A percentile compares a stretch with the other conserved stretches of the same genome.
These are phyloP conservation scores for Sphyrna mokarran DNA, from an alignment of 2,113 vertebrate species.

Conservation along the genomic window DNA sequence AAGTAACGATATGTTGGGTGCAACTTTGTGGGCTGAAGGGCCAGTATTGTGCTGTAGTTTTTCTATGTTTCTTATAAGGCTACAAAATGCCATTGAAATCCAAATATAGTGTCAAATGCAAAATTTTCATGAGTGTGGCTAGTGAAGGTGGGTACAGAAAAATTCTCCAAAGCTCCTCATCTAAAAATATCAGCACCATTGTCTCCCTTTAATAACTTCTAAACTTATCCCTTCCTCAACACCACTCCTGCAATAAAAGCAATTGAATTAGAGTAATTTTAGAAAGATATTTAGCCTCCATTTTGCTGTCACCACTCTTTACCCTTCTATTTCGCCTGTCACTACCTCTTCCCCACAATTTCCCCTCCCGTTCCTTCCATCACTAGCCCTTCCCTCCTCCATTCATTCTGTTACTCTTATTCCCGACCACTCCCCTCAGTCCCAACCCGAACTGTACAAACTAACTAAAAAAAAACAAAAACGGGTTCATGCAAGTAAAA, in stretches of 20 bases:
- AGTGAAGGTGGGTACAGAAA: not conserved
- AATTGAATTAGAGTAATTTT: not conserved
- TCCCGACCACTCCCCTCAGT: not conserved
- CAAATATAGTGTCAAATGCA: not conserved
- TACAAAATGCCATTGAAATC: not conserved
- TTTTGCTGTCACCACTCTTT: not conserved
- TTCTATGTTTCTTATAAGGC: not conserved
- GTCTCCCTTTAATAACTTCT: not conserved
- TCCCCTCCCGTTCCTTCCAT: too few species aligned
- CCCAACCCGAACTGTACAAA: not conserved
- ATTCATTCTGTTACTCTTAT: not conserved
- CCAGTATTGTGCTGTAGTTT: too few species aligned
- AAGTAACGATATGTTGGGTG: too few species aligned
- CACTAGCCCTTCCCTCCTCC: not conserved
- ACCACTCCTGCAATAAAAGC: not conserved
- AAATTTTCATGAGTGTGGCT: not conserved
- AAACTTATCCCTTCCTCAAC: not conserved
- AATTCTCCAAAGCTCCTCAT: not conserved
- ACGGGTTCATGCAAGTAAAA: not conserved
- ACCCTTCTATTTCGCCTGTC: not conserved
- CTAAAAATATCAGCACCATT: not conserved
- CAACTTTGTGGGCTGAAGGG: too few species aligned
- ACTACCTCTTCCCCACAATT: not conserved
- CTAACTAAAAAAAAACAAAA: not conserved
- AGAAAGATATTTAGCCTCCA: not conserved